Percentiles rank a stretch among this genome's conserved stretches.
Conservation (phyloP, 2,113 vertebrate species). For the Anguilla rostrata region DNA sequence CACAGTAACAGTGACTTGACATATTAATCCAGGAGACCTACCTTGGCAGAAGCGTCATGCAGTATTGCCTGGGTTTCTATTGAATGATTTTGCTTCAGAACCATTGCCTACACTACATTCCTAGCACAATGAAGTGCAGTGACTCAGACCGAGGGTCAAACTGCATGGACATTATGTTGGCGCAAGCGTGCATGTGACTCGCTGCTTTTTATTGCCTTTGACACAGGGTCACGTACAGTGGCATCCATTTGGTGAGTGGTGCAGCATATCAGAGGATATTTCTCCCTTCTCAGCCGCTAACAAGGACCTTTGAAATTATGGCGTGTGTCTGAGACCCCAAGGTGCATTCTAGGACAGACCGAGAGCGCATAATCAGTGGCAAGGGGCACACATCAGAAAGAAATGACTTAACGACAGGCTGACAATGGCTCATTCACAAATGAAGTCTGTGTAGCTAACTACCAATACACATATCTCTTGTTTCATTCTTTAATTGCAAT, state of each 20-base stretch:
- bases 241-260: background rate
- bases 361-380: background rate
- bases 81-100: background rate
- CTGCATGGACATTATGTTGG: background rate
- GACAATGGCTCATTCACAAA: background rate
- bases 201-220: background rate
- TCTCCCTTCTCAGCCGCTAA: background rate
- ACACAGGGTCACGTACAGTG: background rate
- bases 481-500: conserved; percentile 5
- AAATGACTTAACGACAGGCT: background rate
- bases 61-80: background rate
- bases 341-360: conserved; percentile 8
- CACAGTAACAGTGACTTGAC: background rate
- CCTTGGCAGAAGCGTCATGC: background rate
- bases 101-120: background rate
- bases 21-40: background rate
- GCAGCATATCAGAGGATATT: background rate
- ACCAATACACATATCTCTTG: background rate
- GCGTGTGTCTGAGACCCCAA: background rate
- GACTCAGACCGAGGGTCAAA: background rate
- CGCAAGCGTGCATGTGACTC: background rate
- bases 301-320: background rate
- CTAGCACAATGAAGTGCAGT: background rate
- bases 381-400: background rate
- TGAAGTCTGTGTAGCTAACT: background rate